Conservation (phyloP, 2,888 invertebrate species). For the Aleiodes testaceus region DNA sequence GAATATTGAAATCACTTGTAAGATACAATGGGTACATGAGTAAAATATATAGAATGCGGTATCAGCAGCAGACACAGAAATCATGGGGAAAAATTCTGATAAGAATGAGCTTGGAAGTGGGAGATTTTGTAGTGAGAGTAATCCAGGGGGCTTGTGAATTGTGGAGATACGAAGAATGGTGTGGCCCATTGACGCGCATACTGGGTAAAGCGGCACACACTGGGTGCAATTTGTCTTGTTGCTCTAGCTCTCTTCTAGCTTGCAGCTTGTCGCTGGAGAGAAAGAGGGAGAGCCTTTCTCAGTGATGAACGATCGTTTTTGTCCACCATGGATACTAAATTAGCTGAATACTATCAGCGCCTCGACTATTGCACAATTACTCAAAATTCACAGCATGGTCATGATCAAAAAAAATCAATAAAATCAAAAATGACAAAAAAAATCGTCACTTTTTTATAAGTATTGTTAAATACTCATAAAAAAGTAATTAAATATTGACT, state of each 20-base stretch:
- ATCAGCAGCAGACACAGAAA: background rate
- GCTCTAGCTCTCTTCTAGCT: conserved; percentile 24
- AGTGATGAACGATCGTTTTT: conserved; percentile 63
- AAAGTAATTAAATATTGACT: too few species aligned
- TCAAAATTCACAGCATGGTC: background rate
- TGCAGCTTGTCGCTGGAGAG: conserved; percentile 29
- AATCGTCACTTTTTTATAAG: too few species aligned
- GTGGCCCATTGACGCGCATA: conserved; percentile 11
- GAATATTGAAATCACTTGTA: too few species aligned
- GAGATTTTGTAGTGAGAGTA: conserved; percentile 40
- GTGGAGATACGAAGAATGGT: conserved; percentile 57
- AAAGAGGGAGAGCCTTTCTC: background rate
- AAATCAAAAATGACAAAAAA: too few species aligned
- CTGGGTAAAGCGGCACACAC: conserved; percentile 39
- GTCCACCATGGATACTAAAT: conserved; percentile 61
- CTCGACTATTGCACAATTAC: conserved; percentile 39
- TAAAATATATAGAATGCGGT: too few species aligned
- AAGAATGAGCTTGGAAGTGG: conserved; percentile 38
- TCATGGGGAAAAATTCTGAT: conserved; percentile 28
- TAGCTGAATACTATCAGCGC: conserved; percentile 66
- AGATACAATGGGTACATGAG: too few species aligned
- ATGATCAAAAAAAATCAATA: too few species aligned
- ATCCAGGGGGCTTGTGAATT: conserved; percentile 56
- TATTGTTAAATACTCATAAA: too few species aligned
- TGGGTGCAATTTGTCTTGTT: conserved; percentile 61